phyloP scores from a whole-genome alignment of 1,140 invertebrate genomes.

The Diabrotica undecimpunctata region DNA sequence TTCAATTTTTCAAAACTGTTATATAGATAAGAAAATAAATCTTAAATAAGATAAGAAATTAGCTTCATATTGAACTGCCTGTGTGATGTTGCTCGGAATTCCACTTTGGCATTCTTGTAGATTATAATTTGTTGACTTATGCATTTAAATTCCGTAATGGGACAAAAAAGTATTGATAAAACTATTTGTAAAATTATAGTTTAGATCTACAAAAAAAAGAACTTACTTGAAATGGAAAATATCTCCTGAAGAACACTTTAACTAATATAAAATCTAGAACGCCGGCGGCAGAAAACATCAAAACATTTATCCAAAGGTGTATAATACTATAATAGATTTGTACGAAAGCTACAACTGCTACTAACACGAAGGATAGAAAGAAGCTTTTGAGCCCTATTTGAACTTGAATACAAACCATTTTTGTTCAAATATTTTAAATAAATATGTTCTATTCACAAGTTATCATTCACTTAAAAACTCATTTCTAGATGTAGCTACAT shows the following conservation, averaged over 20 bases:
- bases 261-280: slow-evolving; percentile 6
- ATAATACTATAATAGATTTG: slow-evolving; percentile 2
- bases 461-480: too few relatives aligned
- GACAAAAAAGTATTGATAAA: not conserved
- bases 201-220: not conserved
- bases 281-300: slow-evolving; percentile 7
- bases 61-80: not conserved
- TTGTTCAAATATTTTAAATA: not conserved
- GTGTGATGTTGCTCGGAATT: not conserved
- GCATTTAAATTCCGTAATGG: too few relatives aligned
- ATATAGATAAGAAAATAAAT: too few relatives aligned
- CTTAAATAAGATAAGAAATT: too few relatives aligned
- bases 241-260: slow-evolving; percentile 12
- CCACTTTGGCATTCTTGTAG: not conserved
- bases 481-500: not conserved
- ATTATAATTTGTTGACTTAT: not conserved
- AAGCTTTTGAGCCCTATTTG: slow-evolving; percentile 14
- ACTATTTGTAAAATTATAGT: not conserved
- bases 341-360: slow-evolving; percentile 1
- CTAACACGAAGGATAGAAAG: slow-evolving; percentile 7
- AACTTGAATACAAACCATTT: slow-evolving; percentile 9
- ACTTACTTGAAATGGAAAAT: slow-evolving; percentile 11
- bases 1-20: too few relatives aligned
- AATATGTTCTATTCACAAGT: too few relatives aligned
- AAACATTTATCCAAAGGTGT: not conserved